Evolutionary conservation across 2,888 invertebrate species (phyloP).

Genomic region (Chaetoderma sp.): DNA sequence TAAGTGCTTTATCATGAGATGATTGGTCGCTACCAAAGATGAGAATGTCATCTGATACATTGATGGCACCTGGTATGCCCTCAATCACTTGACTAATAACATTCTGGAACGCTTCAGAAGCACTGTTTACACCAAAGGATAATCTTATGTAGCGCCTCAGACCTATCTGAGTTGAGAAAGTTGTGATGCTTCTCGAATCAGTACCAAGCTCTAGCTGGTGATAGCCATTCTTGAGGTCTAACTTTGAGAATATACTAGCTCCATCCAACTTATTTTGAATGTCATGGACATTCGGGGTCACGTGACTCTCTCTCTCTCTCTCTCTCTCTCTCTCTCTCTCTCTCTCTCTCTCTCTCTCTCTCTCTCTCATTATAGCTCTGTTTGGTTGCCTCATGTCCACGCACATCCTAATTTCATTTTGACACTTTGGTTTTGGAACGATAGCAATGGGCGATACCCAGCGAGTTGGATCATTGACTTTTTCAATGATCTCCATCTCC

Average conservation of each 20-base stretch:
- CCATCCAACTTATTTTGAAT: slow-evolving; percentile 41
- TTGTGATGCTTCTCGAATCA: slow-evolving; percentile 46
- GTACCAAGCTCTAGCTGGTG: slow-evolving; percentile 40
- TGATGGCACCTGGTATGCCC: slow-evolving; percentile 58
- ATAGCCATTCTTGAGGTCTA: slow-evolving; percentile 42
- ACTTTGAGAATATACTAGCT: slow-evolving; percentile 37
- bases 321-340: too few relatives aligned
- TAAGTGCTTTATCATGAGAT: slow-evolving; percentile 56
- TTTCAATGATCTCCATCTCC: too few relatives aligned
- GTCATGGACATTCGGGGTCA: slow-evolving; percentile 40
- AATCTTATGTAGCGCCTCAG: slow-evolving; percentile 39
- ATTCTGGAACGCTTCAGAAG: slow-evolving; percentile 70
- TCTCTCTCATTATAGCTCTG: slow-evolving; percentile 38
- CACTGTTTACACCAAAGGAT: slow-evolving; percentile 53
- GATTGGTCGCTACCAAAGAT: slow-evolving; percentile 50
- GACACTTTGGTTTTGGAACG: too few relatives aligned
- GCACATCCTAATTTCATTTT: slow-evolving; percentile 39
- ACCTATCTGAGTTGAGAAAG: slow-evolving; percentile 43
- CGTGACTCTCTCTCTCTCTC: slow-evolving; percentile 42
- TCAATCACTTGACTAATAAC: slow-evolving; percentile 59
- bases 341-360: too few relatives aligned
- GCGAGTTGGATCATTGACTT: too few relatives aligned
- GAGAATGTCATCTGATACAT: slow-evolving; percentile 67
- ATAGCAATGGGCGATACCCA: too few relatives aligned
- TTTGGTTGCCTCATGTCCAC: slow-evolving; percentile 46